A percentile compares a stretch with the other conserved stretches of the same genome.
Conservation (phyloP, 2,888 invertebrate species). For the Drosophila borealis region DNA sequence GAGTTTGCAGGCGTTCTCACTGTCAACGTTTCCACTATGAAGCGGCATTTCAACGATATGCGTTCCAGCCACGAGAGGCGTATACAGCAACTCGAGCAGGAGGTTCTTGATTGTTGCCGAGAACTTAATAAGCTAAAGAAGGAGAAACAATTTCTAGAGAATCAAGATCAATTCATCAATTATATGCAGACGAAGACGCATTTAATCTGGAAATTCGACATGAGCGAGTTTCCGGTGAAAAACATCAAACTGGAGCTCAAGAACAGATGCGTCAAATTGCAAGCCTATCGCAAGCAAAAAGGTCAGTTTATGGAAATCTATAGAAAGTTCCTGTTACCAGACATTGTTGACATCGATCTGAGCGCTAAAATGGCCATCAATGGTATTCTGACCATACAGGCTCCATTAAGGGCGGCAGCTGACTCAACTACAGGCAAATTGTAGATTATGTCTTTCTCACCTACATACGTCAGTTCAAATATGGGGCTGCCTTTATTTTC, state of each 20-base stretch:
- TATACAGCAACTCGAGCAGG: constrained; percentile 25
- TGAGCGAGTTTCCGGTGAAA: constrained; percentile 27
- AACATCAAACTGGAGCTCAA: constrained; percentile 26
- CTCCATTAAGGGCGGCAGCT: neutral
- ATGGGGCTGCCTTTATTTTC: constrained; percentile 1
- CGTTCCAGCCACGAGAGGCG: constrained; percentile 11
- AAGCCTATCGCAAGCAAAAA: neutral
- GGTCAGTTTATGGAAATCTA: constrained; percentile 10
- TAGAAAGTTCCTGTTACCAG: constrained; percentile 26
- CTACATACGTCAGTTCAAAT: no score
- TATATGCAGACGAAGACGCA: neutral
- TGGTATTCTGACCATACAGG: constrained; percentile 31
- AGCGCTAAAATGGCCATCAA: constrained; percentile 6
- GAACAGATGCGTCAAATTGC: constrained; percentile 10
- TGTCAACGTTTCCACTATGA: neutral
- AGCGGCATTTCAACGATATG: constrained; percentile 14
- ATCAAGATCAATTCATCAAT: neutral
- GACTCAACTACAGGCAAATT: neutral
- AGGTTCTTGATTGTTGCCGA: constrained; percentile 22
- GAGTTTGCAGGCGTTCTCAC: neutral
- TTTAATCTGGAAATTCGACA: constrained; percentile 32
- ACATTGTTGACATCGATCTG: constrained; percentile 4
- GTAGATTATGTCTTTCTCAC: neutral
- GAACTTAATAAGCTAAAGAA: neutral
- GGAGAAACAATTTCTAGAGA: neutral